Evolutionary conservation across 2,113 vertebrate genomes (phyloP).

Genomic region (Zapus hudsonius): DNA sequence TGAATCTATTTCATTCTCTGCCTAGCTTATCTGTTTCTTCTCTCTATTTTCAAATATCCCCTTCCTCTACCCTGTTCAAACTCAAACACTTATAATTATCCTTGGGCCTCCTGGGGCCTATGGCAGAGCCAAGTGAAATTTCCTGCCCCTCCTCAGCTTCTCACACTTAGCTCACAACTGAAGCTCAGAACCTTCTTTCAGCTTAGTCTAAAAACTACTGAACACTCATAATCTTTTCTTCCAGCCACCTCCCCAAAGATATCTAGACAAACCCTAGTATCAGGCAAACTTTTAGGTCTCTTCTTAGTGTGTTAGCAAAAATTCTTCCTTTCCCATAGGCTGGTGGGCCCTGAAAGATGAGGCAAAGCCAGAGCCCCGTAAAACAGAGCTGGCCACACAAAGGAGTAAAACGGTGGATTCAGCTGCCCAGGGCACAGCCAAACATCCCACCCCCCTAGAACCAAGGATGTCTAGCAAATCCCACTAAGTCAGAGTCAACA

Average conservation of each 20-base stretch:
- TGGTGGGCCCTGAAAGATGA: background rate
- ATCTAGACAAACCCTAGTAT: background rate
- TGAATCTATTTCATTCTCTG: background rate
- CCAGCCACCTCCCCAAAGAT: background rate
- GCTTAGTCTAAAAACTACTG: background rate
- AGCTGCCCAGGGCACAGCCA: background rate
- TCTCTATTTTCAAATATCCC: background rate
- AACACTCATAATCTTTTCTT: background rate
- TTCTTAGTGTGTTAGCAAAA: background rate
- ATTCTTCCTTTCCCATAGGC: background rate
- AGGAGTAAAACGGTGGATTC: background rate
- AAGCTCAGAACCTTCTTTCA: slow-evolving; percentile 40
- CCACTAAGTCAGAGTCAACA: too few species aligned
- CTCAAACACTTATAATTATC: background rate
- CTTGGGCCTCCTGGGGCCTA: background rate
- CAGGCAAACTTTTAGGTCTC: background rate
- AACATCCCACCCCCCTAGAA: background rate
- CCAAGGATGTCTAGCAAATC: background rate
- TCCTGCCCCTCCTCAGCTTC: background rate
- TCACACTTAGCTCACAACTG: background rate
- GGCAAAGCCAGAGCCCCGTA: background rate
- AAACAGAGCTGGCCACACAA: background rate
- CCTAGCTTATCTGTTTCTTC: background rate
- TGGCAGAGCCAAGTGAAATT: background rate
- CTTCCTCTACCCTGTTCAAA: background rate